A percentile compares a stretch with the other conserved stretches of the same genome.
Conservation (phyloP, 2,888 invertebrate species). For the Sialis fuliginosa region DNA sequence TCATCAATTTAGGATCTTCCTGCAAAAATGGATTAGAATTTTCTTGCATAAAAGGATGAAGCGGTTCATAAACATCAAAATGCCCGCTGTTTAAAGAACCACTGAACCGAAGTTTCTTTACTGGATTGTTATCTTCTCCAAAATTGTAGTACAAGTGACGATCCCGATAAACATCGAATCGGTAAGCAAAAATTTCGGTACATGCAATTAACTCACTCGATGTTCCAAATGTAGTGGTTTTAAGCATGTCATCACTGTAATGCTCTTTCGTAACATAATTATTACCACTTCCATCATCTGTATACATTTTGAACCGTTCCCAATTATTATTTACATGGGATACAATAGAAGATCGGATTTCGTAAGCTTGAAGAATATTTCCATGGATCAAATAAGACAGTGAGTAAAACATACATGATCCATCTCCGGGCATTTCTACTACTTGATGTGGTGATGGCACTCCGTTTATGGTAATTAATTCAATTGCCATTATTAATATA, state of each 20-base stretch:
- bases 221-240: not conserved
- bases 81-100: not conserved
- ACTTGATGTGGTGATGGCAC: not conserved
- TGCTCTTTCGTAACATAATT: not conserved
- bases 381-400: not conserved
- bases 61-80: not conserved
- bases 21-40: not conserved
- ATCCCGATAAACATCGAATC: not conserved
- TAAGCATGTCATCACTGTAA: not conserved
- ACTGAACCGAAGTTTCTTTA: not conserved
- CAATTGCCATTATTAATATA: no score
- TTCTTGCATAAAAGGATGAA: not conserved
- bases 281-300: not conserved
- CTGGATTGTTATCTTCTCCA: not conserved
- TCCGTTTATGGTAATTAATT: no score
- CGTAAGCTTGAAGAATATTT: not conserved
- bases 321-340: not conserved
- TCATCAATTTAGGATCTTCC: not conserved
- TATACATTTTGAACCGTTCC: not conserved
- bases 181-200: not conserved
- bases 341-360: not conserved
- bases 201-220: not conserved
- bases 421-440: not conserved
- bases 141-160: not conserved
- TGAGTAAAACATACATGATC: not conserved